These are phyloP conservation scores for Riparia riparia DNA, from an alignment of 2,113 vertebrate species.

Conservation along the genomic window DNA sequence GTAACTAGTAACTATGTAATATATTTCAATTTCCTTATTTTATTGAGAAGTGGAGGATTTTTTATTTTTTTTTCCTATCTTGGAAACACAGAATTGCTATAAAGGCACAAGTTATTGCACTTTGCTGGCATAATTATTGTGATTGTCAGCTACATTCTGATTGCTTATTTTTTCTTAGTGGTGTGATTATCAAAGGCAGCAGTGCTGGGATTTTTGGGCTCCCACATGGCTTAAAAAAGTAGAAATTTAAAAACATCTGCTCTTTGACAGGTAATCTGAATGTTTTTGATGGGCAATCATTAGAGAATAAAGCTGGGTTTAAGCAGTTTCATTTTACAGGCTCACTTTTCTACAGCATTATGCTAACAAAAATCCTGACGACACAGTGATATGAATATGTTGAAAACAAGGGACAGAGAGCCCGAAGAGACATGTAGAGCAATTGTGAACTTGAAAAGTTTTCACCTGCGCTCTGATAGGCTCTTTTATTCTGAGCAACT, in stretches of 20 bases:
- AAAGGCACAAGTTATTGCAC: neutral
- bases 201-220: neutral
- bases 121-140: neutral
- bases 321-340: neutral
- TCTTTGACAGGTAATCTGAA: conserved; percentile 37
- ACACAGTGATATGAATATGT: neutral
- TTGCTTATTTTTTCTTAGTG: neutral
- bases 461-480: neutral
- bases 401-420: neutral
- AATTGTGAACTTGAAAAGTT: neutral
- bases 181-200: neutral
- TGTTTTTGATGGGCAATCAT: conserved; percentile 9
- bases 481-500: neutral
- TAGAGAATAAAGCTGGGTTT: conserved; percentile 33
- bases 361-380: conserved; percentile 1
- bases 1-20: neutral
- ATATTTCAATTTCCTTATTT: neutral
- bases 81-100: neutral
- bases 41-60: neutral
- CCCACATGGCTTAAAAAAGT: neutral
- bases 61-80: neutral
- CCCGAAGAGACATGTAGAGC: neutral
- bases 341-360: neutral
- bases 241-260: conserved; percentile 13
- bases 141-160: neutral